Conservation (phyloP, 2,888 invertebrate genomes). For the Drosophila tripunctata region DNA sequence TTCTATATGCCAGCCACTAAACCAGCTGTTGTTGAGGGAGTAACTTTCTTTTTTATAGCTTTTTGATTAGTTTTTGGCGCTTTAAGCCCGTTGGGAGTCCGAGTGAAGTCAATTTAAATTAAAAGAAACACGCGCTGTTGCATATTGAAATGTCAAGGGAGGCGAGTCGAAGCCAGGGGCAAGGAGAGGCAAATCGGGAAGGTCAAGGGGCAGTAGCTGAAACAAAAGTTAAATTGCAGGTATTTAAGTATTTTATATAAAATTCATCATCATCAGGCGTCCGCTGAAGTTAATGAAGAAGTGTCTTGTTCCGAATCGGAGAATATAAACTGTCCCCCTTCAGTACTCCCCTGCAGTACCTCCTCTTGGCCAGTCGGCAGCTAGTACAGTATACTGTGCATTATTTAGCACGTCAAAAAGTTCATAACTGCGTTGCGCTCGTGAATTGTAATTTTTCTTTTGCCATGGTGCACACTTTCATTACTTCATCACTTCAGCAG, state of each 20-base stretch:
- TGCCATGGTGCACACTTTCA: slow-evolving; percentile 64
- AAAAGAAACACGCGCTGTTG: slow-evolving; percentile 62
- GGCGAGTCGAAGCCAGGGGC: background rate
- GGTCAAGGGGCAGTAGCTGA: background rate
- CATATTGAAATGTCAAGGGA: slow-evolving; percentile 62
- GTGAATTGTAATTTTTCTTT: slow-evolving; percentile 78
- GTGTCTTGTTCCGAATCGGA: slow-evolving; percentile 9
- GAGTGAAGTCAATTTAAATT: slow-evolving; percentile 71
- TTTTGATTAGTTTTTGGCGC: slow-evolving; percentile 76
- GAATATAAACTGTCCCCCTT: background rate
- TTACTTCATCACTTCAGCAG: slow-evolving; percentile 69
- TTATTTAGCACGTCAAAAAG: slow-evolving; percentile 77
- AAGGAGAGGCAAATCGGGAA: background rate
- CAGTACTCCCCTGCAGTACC: background rate
- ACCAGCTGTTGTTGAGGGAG: slow-evolving; percentile 17
- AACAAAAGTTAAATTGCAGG: slow-evolving; percentile 82
- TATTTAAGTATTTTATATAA: slow-evolving; percentile 82
- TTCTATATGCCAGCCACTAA: slow-evolving; percentile 27
- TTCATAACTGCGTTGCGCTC: slow-evolving; percentile 74
- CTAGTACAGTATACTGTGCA: slow-evolving; percentile 66
- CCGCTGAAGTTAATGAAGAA: slow-evolving; percentile 67
- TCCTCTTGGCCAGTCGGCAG: slow-evolving; percentile 21
- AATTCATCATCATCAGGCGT: slow-evolving; percentile 74
- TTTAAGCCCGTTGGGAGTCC: slow-evolving; percentile 65
- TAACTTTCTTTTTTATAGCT: slow-evolving; percentile 44